Evolutionary conservation across 2,113 vertebrate genomes (phyloP).

Genomic region (Nibea coibor): DNA sequence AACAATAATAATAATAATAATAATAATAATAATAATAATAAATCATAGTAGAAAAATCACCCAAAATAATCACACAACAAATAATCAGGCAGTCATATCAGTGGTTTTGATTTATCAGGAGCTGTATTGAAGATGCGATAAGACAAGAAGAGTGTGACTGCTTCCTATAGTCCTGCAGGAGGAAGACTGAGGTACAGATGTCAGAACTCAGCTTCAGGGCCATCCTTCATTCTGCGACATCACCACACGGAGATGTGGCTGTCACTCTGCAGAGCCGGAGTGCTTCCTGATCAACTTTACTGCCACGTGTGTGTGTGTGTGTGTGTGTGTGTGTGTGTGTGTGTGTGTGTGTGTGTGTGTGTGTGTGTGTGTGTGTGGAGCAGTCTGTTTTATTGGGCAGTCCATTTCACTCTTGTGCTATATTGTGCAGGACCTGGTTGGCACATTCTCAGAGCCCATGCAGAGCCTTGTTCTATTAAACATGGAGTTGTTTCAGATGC

Average conservation of each 20-base stretch:
- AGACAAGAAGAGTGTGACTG: not conserved
- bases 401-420: slow-evolving; percentile 6
- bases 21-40: too few relatives aligned
- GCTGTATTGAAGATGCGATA: not conserved
- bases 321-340: too few relatives aligned
- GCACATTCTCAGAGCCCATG: not conserved
- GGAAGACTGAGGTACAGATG: not conserved
- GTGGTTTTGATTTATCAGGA: not conserved
- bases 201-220: slow-evolving; percentile 18
- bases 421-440: not conserved
- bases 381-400: slow-evolving; percentile 12
- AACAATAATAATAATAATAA: too few relatives aligned
- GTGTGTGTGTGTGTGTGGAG: not conserved
- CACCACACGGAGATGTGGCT: not conserved
- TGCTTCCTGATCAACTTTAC: slow-evolving; percentile 42
- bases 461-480: not conserved
- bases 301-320: not conserved
- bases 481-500: too few relatives aligned
- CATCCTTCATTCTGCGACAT: slow-evolving; percentile 6
- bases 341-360: not conserved
- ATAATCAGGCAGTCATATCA: not conserved
- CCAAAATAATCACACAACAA: too few relatives aligned
- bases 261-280: slow-evolving; percentile 18
- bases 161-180: not conserved
- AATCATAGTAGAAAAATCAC: too few relatives aligned